Base-by-base conservation (phyloP, 2,797 vertebrate genomes). In the Tenualosa thibaudeaui region DNA sequence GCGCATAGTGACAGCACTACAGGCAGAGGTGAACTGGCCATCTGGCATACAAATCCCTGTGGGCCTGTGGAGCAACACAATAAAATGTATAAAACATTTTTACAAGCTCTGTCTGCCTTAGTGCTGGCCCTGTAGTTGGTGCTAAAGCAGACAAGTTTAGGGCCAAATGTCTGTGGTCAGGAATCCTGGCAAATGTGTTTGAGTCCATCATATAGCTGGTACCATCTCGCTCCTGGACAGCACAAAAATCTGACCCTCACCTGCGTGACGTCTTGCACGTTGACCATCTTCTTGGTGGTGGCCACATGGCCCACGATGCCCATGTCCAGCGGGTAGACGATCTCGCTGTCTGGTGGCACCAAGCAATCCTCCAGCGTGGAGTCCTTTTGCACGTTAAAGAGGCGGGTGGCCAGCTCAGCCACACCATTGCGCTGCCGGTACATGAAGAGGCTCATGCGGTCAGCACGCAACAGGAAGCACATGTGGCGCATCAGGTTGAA, bases 381-480 rank as follows among this genome's bases (percentile, higher is more conserved):
- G 24, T 97, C 94, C 89, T 96, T 97, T 83, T 95, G 88, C 71
- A 98, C 94, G 0, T 96, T 96, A 85, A 98, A 98, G 85, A 97
- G 92, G 83, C 97, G 95, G 6, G 97, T 97, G 50, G 96, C 96
- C 9, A 98, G 92, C 91, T 98, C 97, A 0, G 95, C 96, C 0
- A 93, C 93, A n/a, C 97, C 97, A 0, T 97, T 98, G 83, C 97
- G 95, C 90, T 95, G 94, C 51, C 97, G 92, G 92, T 97, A 96
- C 96, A 97, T 96, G 93, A 97, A 98, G 37, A 98, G 95, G 43
- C 97, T 98, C 96, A 96, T 96, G 86, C 94, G 93, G 51, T 97
- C 96, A 0, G 96, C 95, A 58, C 91, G 93, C 82, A 97, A 86
- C 86, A 97, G 94, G 91, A 97, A 97, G 90, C 93, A 91, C 43